A percentile compares a stretch with the other conserved stretches of the same genome.
These are phyloP conservation scores for Brenthis hecate DNA, from an alignment of 2,888 invertebrate genomes.

Conservation along the genomic window DNA sequence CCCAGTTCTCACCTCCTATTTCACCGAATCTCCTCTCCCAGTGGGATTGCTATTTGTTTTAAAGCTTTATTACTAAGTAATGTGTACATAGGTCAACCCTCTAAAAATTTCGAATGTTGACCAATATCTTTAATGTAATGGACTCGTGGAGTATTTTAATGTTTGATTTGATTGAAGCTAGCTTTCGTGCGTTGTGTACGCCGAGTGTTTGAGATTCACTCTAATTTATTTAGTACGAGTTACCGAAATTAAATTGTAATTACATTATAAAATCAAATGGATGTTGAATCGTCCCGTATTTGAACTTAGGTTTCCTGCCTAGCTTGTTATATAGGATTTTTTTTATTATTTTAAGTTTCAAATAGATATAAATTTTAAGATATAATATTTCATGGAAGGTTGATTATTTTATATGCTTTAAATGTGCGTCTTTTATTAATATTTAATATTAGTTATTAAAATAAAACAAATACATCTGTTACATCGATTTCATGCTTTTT, in stretches of 20 bases:
- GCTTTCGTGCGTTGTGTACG: constrained; percentile 13
- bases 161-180: constrained; percentile 31
- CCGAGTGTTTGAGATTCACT: constrained; percentile 19
- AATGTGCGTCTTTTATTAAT: no score
- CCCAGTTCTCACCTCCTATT: constrained; percentile 64
- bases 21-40: constrained; percentile 61
- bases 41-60: constrained; percentile 76
- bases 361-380: no score
- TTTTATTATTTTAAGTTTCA: no score
- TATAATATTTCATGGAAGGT: no score
- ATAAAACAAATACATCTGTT: no score
- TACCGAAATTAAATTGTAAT: constrained; percentile 6
- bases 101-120: constrained; percentile 73
- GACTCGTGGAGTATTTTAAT: constrained; percentile 34
- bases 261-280: neutral
- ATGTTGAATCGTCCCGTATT: no score
- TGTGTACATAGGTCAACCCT: constrained; percentile 81
- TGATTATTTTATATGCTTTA: no score
- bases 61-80: constrained; percentile 82
- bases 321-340: no score
- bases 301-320: no score
- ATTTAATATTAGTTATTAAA: no score
- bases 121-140: constrained; percentile 74
- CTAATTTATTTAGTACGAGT: constrained; percentile 1
- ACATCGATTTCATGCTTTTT: no score